These are phyloP conservation scores for Drosophila engyochracea DNA, from an alignment of 2,888 invertebrate species.

Conservation along the genomic window DNA sequence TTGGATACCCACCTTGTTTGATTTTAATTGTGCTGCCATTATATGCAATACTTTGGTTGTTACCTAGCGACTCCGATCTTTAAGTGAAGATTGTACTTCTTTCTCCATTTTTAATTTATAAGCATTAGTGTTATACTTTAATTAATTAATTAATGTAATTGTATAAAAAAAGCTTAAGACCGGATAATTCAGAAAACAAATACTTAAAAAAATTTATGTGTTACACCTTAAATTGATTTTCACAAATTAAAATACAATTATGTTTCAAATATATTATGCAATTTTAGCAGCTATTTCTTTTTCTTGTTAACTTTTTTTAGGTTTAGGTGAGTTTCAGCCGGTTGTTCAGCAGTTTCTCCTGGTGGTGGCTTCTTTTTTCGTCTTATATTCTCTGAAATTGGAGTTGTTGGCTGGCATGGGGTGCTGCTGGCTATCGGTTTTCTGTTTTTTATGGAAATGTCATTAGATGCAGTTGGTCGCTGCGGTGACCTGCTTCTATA, in stretches of 20 bases:
- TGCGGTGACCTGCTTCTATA: conserved; percentile 12
- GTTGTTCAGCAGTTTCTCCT: not conserved
- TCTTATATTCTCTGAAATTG: not conserved
- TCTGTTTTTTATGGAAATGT: not conserved
- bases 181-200: not conserved
- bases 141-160: not conserved
- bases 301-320: not conserved
- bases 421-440: conserved; percentile 47
- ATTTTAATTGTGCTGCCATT: conserved; percentile 70
- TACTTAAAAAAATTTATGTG: too few species aligned
- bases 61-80: conserved; percentile 12
- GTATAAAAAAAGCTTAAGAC: not conserved
- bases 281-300: not conserved
- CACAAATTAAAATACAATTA: conserved; percentile 34
- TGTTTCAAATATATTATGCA: not conserved
- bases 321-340: not conserved
- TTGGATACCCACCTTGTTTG: conserved; percentile 51
- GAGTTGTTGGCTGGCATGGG: not conserved
- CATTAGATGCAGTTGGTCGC: not conserved
- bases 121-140: not conserved
- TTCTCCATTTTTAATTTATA: not conserved
- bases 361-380: not conserved
- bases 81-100: conserved; percentile 55
- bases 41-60: conserved; percentile 28
- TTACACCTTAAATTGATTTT: not conserved